Evolutionary conservation across 2,888 invertebrate genomes (phyloP), one percentile per base, ranked within the genome.

Genomic region (Oligia latruncula): DNA sequence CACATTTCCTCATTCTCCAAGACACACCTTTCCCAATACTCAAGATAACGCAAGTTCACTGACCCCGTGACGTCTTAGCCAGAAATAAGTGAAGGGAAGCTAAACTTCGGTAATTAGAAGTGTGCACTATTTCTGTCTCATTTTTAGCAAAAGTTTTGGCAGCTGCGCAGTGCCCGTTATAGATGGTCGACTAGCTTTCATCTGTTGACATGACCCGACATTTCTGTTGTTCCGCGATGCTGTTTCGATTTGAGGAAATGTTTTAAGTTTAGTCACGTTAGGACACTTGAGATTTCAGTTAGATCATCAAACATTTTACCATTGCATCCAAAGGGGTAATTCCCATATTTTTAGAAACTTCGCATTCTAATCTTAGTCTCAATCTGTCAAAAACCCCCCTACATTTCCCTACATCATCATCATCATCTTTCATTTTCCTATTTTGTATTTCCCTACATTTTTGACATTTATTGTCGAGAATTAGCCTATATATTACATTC

Each of bases 111-210:
- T 77, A 87, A 89, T 89, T 83, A 83, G 83, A 83, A 80, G 89
- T 85, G 77, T 77, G 78, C 78, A 86, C 85, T 88, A 89, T 89
- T 89, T 88, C 77, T 77, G 87, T 88, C 77, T 81, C 76, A 87
- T 76, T 84, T 84, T 89, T 89, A 85, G 90, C 90, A 80, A 88
- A 80, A 79, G 74, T 85, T 89, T 89, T 89, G 89, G 90, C 89
- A 89, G 89, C 90, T 73, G 80, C 74, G 35, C 74, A 67, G 73
- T 40, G 71, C 77, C 83, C 73, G 82, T 70, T 86, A 83, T 87
- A 88, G 80, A 80, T 77, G 73, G 77, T 70, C 85, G 80, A 78
- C 67, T 77, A 76, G 84, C 88, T 89, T 89, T 89, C 88, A 89
- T 89, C 87, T 88, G 88, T 89, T 71, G 87, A 89, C 88, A 82